Evolutionary conservation across 2,888 invertebrate species (phyloP).

Genomic region (Dicranocentrus wangi): DNA sequence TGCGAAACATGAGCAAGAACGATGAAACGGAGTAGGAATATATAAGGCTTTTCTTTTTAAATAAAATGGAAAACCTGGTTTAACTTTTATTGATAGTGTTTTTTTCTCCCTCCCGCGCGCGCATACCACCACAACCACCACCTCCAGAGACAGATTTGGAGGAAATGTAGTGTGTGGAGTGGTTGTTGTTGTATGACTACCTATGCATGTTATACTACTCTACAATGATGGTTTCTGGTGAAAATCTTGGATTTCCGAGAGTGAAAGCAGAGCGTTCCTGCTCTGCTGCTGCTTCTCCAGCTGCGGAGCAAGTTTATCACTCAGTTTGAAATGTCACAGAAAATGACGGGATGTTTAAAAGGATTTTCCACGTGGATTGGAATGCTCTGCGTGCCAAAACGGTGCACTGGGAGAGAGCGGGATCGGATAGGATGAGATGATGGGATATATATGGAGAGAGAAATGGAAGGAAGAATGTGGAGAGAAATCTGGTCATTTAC

Average conservation of each 20-base stretch:
- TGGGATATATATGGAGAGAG: conserved; percentile 1
- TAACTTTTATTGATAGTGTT: conserved; percentile 20
- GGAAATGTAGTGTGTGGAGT: no score
- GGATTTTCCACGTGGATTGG: conserved; percentile 62
- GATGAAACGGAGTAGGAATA: no score
- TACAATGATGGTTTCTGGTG: conserved; percentile 5
- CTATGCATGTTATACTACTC: background rate
- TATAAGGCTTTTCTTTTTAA: background rate
- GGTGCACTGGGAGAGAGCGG: background rate
- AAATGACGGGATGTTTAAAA: conserved; percentile 60
- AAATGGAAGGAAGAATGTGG: background rate
- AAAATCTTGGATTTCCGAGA: background rate
- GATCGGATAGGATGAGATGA: background rate
- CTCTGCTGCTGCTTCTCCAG: no score
- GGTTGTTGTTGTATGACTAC: no score
- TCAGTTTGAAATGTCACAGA: conserved; percentile 57
- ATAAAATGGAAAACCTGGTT: conserved; percentile 1
- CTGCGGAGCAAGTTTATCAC: conserved; percentile 58
- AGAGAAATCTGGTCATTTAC: conserved; percentile 56
- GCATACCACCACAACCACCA: no score
- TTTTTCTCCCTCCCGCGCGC: background rate
- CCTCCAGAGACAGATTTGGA: no score
- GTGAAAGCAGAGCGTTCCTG: conserved; percentile 9
- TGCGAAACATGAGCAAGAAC: no score
- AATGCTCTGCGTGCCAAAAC: conserved; percentile 53